A percentile compares a stretch with the other conserved stretches of the same genome.
phyloP scores from a whole-genome alignment of 2,797 vertebrate species.

The Ciconia nigra region DNA sequence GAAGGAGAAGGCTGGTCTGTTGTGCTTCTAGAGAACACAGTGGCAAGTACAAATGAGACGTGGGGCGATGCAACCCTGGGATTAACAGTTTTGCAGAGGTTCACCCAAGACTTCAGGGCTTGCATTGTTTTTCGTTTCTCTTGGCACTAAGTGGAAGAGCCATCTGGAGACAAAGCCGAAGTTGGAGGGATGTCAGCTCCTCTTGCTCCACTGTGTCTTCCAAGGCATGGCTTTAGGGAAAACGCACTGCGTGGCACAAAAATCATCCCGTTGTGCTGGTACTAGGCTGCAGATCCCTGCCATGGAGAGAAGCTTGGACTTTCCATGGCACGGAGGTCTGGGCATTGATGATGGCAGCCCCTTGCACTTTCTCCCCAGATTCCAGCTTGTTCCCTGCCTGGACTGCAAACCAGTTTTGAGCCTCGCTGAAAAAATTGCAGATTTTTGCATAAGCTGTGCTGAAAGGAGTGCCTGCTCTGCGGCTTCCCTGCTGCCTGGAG shows the following conservation, averaged over 20 bases:
- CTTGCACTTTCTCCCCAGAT: neutral
- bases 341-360: neutral
- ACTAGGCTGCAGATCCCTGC: neutral
- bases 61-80: neutral
- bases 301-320: neutral
- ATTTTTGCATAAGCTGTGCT: neutral
- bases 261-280: neutral
- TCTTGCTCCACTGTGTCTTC: neutral
- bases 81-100: neutral
- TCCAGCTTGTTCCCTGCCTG: neutral
- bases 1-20: neutral
- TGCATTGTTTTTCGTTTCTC: neutral
- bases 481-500: conserved; percentile 5
- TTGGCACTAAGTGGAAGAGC: neutral
- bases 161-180: neutral
- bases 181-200: neutral
- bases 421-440: neutral
- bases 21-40: neutral
- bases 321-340: neutral
- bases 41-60: neutral
- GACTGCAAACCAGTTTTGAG: neutral
- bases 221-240: neutral
- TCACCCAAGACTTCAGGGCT: neutral
- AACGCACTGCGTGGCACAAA: neutral
- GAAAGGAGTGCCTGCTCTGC: neutral